phyloP scores from a whole-genome alignment of 2,797 vertebrate species.

The Sparidentex hasta region DNA sequence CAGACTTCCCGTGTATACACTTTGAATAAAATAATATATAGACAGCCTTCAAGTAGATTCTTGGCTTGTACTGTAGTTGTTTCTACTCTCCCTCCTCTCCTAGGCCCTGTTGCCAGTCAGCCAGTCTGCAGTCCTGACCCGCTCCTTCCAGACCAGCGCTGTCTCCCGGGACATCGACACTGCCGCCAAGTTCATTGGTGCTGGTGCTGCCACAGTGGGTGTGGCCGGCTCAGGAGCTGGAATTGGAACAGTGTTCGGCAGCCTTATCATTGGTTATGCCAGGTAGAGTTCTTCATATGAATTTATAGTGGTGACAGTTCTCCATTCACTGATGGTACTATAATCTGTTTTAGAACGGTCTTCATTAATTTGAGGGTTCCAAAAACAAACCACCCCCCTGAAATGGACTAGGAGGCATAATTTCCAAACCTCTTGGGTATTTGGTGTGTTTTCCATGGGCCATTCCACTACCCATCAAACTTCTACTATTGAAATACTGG shows the following conservation, averaged over 20 bases:
- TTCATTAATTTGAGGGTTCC: not conserved
- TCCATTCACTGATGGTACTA: no score
- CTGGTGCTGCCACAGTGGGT: constrained; percentile 96
- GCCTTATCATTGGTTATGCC: constrained; percentile 97
- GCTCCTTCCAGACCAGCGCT: constrained; percentile 89
- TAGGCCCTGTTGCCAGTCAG: constrained; percentile 80
- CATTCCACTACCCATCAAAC: not conserved
- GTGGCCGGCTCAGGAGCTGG: constrained; percentile 96
- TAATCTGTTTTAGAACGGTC: not conserved
- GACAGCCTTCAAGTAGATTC: not conserved
- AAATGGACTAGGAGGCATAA: not conserved
- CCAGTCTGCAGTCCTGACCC: constrained; percentile 72
- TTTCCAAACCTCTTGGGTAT: not conserved
- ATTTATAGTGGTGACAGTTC: not conserved
- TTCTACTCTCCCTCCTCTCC: not conserved
- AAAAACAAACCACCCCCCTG: not conserved
- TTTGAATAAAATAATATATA: not conserved
- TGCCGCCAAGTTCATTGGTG: constrained; percentile 96
- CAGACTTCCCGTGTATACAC: not conserved
- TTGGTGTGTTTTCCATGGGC: not conserved
- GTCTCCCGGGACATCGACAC: constrained; percentile 93
- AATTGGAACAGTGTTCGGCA: constrained; percentile 96
- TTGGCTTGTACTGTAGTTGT: not conserved
- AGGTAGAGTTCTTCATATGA: constrained; percentile 80
- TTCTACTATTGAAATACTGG: not conserved